Percentiles rank a stretch among this genome's conserved stretches.
phyloP scores from a whole-genome alignment of 2,113 vertebrate species.

The Cygnus atratus region DNA sequence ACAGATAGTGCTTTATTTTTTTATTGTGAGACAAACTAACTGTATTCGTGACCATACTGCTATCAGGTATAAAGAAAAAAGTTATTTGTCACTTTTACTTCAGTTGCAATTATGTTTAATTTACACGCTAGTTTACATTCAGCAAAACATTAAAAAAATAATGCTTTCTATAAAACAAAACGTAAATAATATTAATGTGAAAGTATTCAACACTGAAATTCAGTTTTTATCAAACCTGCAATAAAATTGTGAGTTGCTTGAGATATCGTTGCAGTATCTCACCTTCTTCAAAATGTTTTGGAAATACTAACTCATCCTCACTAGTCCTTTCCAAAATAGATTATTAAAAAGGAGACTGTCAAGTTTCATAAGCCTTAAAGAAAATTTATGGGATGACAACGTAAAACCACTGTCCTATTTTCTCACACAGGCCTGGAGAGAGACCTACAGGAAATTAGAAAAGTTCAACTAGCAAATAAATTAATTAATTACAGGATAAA shows the following conservation, averaged over 20 bases:
- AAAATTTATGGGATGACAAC: not conserved
- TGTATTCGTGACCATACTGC: not conserved
- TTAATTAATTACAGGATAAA: conserved; percentile 11
- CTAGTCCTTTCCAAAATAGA: conserved; percentile 48
- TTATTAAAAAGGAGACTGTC: conserved; percentile 50
- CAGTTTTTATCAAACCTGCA: not conserved
- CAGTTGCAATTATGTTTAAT: not conserved
- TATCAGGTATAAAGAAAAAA: not conserved
- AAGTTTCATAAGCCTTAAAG: conserved; percentile 28
- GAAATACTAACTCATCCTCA: conserved; percentile 46
- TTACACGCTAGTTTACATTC: not conserved
- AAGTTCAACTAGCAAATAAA: not conserved
- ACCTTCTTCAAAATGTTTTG: not conserved
- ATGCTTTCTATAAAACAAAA: conserved; percentile 27
- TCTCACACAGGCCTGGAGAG: not conserved
- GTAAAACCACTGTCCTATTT: not conserved
- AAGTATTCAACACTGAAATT: not conserved
- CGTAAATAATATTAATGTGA: not conserved
- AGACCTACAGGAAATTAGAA: not conserved
- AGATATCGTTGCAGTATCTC: not conserved
- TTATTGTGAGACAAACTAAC: not conserved
- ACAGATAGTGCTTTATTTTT: not conserved
- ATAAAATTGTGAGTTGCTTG: not conserved
- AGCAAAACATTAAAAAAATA: conserved; percentile 31
- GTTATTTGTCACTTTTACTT: conserved; percentile 39